phyloP scores from a whole-genome alignment of 1,140 invertebrate genomes.

The Heliconius melpomene region DNA sequence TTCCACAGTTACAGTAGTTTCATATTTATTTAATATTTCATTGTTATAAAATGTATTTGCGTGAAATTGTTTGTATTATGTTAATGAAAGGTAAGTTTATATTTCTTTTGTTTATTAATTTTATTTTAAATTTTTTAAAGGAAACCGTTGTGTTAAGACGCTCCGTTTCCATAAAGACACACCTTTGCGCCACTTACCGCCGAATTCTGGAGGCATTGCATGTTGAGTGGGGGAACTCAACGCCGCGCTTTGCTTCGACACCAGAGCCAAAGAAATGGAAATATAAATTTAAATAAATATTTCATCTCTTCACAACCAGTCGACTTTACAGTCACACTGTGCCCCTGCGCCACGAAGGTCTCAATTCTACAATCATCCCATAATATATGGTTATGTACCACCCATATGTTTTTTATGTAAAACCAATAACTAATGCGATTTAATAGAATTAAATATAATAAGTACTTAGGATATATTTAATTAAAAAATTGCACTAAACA shows the following conservation, averaged over 20 bases:
- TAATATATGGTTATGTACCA: no score
- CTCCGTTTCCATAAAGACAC: background rate
- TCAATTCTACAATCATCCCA: no score
- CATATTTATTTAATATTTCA: background rate
- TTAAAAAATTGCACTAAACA: no score
- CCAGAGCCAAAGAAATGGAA: background rate
- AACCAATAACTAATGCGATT: no score
- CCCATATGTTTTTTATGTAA: no score
- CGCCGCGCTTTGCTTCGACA: background rate
- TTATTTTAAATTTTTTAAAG: background rate
- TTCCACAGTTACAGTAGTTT: background rate
- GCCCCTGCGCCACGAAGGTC: no score
- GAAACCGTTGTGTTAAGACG: background rate
- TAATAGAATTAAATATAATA: no score
- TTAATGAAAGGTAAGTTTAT: conserved; percentile 12
- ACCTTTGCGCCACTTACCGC: background rate
- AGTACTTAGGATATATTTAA: no score
- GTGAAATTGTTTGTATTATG: background rate
- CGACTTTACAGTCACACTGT: no score
- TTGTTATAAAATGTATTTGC: background rate
- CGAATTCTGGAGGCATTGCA: background rate
- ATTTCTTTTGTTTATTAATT: background rate
- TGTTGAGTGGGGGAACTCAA: background rate
- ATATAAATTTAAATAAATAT: no score
- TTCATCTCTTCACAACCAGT: no score